Conservation (phyloP, 2,113 vertebrate genomes). For the Colinus virginianus region DNA sequence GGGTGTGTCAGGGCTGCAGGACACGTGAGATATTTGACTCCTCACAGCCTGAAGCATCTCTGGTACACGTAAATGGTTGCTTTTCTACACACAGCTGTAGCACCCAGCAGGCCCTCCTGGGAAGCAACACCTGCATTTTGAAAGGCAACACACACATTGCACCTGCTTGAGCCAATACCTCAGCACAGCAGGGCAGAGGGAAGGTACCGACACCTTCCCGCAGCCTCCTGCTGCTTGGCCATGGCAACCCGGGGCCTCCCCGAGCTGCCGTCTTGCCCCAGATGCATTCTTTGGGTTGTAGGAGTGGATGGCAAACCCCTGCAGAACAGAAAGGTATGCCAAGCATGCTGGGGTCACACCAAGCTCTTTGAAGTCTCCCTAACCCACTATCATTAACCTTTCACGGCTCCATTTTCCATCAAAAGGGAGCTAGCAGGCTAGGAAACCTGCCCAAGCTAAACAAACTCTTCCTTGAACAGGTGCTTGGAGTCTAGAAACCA, state of each 20-base stretch:
- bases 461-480: conserved; percentile 28
- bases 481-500: conserved; percentile 49
- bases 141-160: neutral
- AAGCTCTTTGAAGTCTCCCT: conserved; percentile 80
- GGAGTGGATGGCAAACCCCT: conserved; percentile 79
- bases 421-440: conserved; percentile 56
- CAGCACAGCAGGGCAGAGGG: neutral
- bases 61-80: neutral
- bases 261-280: conserved; percentile 60
- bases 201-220: conserved; percentile 35
- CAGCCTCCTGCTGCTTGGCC: conserved; percentile 55
- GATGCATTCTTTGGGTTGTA: conserved; percentile 52
- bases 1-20: neutral
- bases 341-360: conserved; percentile 78
- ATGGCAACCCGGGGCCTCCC: conserved; percentile 47
- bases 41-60: neutral
- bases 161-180: neutral
- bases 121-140: neutral
- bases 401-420: conserved; percentile 73
- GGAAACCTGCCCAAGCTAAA: conserved; percentile 23
- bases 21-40: neutral
- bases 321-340: conserved; percentile 86
- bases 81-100: neutral
- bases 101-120: neutral
- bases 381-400: conserved; percentile 81